Base-by-base conservation (phyloP, 1,140 invertebrate genomes). In the Coenobita brevimanus region DNA sequence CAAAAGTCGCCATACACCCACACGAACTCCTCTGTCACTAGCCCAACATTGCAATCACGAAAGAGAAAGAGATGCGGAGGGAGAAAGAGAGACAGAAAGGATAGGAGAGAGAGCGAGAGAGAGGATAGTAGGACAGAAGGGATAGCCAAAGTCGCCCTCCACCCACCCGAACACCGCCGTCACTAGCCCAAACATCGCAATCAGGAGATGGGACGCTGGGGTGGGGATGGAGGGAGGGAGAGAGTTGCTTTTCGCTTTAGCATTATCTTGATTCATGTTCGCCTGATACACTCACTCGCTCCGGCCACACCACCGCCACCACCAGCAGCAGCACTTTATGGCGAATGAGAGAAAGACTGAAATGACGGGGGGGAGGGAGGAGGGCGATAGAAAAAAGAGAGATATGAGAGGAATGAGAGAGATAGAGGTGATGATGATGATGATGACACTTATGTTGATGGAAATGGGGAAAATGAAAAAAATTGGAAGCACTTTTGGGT, bases 181-280 rank as follows among this genome's bases (percentile, higher is more conserved):
- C 82, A 84, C 82, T 84, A 84, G 82, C 76, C 82, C 73, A 76
- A 84, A 84, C n/a, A n/a, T 84, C 76, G 82, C 82, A 84, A 84
- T 84, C 82, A 84, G 54, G 82, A 84, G 73, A 84, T 84, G 73
- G 82, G 69, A 33, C 57, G 36, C 50, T 33, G n/a, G n/a, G n/a
- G n/a, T n/a, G n/a, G n/a, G n/a, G n/a, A n/a, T n/a, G n/a, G n/a
- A n/a, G n/a, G n/a, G n/a, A n/a, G n/a, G n/a, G n/a, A n/a, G n/a
- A n/a, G n/a, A 73, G 82, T 84, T 84, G 82, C 69, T 27, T 76
- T 46, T 57, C 82, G 82, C 64, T 76, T 75, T 84, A 62, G 50
- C 82, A 84, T 84, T 84, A 84, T 84, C 46, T 84, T 84, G 82
- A 84, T 84, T 84, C 76, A 84, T 84, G 43, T 71, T 43, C 30